Base-by-base conservation (phyloP, 2,888 invertebrate species). In the Seira ritae region DNA sequence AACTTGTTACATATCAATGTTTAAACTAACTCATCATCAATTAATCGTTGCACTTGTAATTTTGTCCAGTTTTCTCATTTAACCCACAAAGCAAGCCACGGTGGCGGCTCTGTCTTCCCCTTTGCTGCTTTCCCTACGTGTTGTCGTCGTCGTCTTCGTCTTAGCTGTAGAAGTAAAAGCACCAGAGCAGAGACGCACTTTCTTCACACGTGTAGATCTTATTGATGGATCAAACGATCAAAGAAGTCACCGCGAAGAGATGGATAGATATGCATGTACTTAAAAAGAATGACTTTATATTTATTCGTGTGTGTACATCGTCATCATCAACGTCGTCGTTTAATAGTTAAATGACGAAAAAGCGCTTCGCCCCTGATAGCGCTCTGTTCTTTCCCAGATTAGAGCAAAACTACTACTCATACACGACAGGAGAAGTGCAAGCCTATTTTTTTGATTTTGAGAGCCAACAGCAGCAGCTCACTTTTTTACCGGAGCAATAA, bases 381-480 rank as follows among this genome's bases (percentile, higher is more conserved):
- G 42, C 42, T 42, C 69, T 69, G 31, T 73, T 71, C 46, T 80
- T 37, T 73, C 50, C 67, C 69, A 60, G 62, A 80, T 46, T 80
- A 68, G 74, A 71, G 50, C 78, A 69, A 55, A 67, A 73, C 80
- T 68, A 67, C 66, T 67, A 55, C 71, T 42, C 71, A 42, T 42
- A 42, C 42, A 22, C 37, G 22, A 23, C 20, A 70, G 23, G 69
- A 74, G 31, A 80, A 80, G 74, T 80, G 80, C 80, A 80, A 74
- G 37, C 67, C 42, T 42, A 42, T 42, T 42, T 42, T 42, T 42
- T 42, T 42, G 42, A 42, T 8, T n/a, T 12, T 42, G 42, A 42
- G 42, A n/a, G n/a, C n/a, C n/a, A n/a, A n/a, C n/a, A n/a, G n/a
- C n/a, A 42, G 42, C 42, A 55, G 80, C 67, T 68, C 50, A 23